These are phyloP conservation scores for Anoplophora glabripennis DNA, from an alignment of 1,140 invertebrate genomes.

Conservation along the genomic window DNA sequence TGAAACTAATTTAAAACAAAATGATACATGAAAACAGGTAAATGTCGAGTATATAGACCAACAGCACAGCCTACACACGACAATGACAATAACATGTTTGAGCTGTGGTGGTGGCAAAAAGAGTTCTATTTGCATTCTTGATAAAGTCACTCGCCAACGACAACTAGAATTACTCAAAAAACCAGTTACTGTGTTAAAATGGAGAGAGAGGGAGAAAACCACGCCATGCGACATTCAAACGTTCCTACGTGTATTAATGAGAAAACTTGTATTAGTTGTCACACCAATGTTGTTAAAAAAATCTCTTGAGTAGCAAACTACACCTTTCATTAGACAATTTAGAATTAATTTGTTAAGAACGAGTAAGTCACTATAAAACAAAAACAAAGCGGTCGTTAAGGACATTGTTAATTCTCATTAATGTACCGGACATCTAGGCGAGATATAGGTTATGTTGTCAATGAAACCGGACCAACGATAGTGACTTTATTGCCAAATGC, in stretches of 20 bases:
- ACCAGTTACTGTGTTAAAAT: conserved; percentile 14
- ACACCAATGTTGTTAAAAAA: conserved; percentile 22
- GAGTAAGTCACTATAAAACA: conserved; percentile 14
- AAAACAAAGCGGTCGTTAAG: neutral
- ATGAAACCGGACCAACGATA: neutral
- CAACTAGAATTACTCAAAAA: neutral
- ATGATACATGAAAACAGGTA: too few relatives aligned
- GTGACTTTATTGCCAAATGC: conserved; percentile 39
- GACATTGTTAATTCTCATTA: conserved; percentile 10
- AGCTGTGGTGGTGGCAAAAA: too few relatives aligned
- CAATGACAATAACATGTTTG: too few relatives aligned
- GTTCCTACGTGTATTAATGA: conserved; percentile 2
- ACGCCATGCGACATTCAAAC: conserved; percentile 22
- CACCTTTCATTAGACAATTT: conserved; percentile 41
- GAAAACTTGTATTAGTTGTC: conserved; percentile 18
- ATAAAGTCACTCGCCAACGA: conserved; percentile 15
- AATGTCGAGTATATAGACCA: too few relatives aligned
- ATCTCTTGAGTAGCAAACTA: conserved; percentile 44
- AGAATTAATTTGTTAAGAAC: conserved; percentile 16
- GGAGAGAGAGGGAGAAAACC: conserved; percentile 18
- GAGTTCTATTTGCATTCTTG: conserved; percentile 35
- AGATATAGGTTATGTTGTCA: conserved; percentile 10
- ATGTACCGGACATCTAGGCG: conserved; percentile 17
- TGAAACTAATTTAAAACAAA: too few relatives aligned
- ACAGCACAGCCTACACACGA: too few relatives aligned